These are phyloP conservation scores for Poecilia latipinna DNA, from an alignment of 2,113 vertebrate genomes.

Conservation along the genomic window DNA sequence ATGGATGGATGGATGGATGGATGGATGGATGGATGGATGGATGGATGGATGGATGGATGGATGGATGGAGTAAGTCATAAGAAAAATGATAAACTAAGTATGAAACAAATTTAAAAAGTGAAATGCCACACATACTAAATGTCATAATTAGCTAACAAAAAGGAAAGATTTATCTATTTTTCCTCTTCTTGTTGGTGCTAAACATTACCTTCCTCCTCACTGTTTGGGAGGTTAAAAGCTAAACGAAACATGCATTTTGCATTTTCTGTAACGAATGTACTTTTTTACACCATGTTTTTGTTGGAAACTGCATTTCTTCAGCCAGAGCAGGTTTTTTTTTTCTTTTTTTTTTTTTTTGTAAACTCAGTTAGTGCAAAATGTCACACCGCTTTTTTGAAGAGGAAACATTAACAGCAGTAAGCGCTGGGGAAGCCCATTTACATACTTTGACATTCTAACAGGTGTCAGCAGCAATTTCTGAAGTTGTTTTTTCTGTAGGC, in stretches of 20 bases:
- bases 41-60: too few relatives aligned
- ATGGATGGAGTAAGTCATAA: too few relatives aligned
- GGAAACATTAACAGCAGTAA: conserved; percentile 56
- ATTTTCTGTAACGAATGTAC: neutral
- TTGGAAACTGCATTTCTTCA: neutral
- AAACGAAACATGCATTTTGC: neutral
- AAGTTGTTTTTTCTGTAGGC: conserved; percentile 60
- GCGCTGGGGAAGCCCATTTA: conserved; percentile 65
- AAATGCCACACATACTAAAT: neutral
- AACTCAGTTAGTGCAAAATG: conserved; percentile 11
- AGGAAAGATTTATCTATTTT: neutral
- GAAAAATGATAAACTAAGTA: neutral
- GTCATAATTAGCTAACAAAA: neutral
- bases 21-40: too few relatives aligned
- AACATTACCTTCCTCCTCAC: neutral
- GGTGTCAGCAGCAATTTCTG: conserved; percentile 57
- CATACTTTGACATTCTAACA: conserved; percentile 65
- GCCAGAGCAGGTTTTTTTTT: neutral
- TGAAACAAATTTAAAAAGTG: neutral
- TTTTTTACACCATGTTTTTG: neutral
- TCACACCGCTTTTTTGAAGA: conserved; percentile 26
- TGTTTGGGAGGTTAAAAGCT: neutral
- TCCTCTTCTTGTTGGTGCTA: neutral
- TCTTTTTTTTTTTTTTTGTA: neutral
- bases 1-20: too few relatives aligned